Evolutionary conservation across 2,797 vertebrate species (phyloP), one percentile per base, ranked within the genome.

Genomic region (Pseudomugil tenellus): DNA sequence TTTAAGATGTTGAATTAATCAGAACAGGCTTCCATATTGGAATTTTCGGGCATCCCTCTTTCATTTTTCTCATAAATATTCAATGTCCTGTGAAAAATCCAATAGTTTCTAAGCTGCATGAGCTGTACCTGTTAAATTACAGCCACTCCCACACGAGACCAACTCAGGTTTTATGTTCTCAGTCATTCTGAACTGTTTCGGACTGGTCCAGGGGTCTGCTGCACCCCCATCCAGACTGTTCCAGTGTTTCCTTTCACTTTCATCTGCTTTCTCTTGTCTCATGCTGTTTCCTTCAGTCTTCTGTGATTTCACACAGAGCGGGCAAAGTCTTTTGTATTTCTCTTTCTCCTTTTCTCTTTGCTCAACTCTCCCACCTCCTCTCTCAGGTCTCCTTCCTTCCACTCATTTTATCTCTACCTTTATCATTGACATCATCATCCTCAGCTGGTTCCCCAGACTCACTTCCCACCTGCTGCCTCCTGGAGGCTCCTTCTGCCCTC

Each of bases 221-320:
- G 23, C 34, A 31, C 37, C 14, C 26, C 19, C 55, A 61, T 58
- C 49, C 31, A 57, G 48, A 58, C 34, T 37, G 49, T 35, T 37
- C 58, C 16, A 19, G 12, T 61, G 63, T 63, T 71, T 74, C 66
- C 37, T 52, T 71, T 54, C 51, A 8, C 65, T 51, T 56, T 85
- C 63, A 70, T 76, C 65, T 74, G 17, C 6, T 25, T 70, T 63
- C 32, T 74, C 41, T 74, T 17, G 48, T 74, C 49, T 74, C 49
- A 28, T 66, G 62, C 59, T 72, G 58, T 63, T 76, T 64, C 67
- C 55, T 52, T 52, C 28, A 67, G 11, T 71, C 54, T 57, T 59
- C 67, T 63, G 52, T 56, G 17, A 39, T 67, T 74, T 59, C 54
- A 26, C 39, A 69, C 34, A 57, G 59, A 55, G 58, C 39, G 7